Evolutionary conservation across 2,888 invertebrate species (phyloP).

Genomic region (Malachius bipustulatus): DNA sequence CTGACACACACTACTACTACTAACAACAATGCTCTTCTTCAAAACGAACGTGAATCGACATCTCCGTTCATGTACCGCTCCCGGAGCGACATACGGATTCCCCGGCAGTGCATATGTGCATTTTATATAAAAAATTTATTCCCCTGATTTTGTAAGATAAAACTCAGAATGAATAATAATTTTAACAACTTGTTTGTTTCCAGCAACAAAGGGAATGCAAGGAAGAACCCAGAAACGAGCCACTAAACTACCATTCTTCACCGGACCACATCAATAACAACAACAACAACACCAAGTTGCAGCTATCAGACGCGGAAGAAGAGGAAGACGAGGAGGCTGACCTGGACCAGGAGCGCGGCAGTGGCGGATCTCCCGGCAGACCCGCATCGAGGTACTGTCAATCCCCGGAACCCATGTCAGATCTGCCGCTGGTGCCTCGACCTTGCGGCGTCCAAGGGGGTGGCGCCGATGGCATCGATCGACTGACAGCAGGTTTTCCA

Average conservation of each 20-base stretch:
- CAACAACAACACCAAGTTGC: conserved; percentile 44
- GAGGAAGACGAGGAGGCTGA: conserved; percentile 38
- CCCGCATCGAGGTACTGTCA: conserved; percentile 28
- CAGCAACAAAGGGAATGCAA: conserved; percentile 31
- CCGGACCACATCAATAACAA: conserved; percentile 45
- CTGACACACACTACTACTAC: no score
- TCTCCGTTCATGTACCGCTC: no score
- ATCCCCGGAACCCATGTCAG: conserved; percentile 31
- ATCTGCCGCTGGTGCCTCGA: conserved; percentile 25
- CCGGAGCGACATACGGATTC: no score
- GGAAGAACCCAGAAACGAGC: conserved; percentile 32
- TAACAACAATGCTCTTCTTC: no score
- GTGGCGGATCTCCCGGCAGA: conserved; percentile 23
- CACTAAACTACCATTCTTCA: conserved; percentile 36
- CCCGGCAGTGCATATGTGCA: no score
- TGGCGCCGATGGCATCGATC: conserved; percentile 35
- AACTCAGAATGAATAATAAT: conserved; percentile 1
- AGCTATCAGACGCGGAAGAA: conserved; percentile 41
- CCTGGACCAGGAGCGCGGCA: conserved; percentile 23
- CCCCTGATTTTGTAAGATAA: no score
- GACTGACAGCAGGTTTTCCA: conserved; percentile 49
- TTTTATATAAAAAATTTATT: no score
- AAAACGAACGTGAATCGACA: no score
- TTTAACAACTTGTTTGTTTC: conserved; percentile 19
- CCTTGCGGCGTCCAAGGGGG: no score